Conservation (phyloP, 53 echinoderm and acorn worm genomes). For the Actinopyga echinites region DNA sequence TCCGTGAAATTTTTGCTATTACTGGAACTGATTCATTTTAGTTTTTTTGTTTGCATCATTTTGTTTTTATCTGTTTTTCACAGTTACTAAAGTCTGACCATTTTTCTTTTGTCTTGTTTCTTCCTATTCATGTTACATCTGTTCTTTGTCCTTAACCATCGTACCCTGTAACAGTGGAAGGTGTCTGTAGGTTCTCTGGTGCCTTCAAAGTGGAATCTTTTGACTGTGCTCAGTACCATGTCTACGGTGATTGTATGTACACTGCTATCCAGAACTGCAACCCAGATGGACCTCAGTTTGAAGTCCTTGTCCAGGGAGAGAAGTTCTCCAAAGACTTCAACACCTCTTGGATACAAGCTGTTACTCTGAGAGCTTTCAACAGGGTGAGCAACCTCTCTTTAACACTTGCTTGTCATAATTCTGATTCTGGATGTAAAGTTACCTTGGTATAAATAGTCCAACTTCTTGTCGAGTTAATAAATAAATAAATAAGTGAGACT, state of each 20-base stretch:
- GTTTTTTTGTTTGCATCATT: no score
- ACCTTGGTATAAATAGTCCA: no score
- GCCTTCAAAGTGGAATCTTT: conserved; percentile 27
- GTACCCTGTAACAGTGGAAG: conserved; percentile 3
- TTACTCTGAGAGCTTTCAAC: not conserved
- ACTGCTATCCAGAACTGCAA: conserved; percentile 13
- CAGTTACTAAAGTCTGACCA: no score
- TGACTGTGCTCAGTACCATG: not conserved
- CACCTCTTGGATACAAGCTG: conserved; percentile 6
- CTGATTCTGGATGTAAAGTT: no score
- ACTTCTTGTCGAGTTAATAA: no score
- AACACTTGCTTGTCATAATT: no score
- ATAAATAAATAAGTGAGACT: no score
- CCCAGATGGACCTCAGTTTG: conserved; percentile 26
- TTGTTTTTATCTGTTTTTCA: no score
- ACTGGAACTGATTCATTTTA: no score
- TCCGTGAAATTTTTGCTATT: no score
- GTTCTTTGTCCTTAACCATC: no score
- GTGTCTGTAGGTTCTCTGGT: conserved; percentile 27
- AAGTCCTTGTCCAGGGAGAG: conserved; percentile 2
- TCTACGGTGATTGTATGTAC: conserved; percentile 41
- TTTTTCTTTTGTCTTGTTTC: no score
- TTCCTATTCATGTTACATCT: not conserved
- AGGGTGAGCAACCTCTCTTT: not conserved
- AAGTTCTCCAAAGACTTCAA: conserved; percentile 19